Evolutionary conservation across 2,113 vertebrate genomes (phyloP), one percentile per base, ranked within the genome.

Genomic region (Delphinus delphis): DNA sequence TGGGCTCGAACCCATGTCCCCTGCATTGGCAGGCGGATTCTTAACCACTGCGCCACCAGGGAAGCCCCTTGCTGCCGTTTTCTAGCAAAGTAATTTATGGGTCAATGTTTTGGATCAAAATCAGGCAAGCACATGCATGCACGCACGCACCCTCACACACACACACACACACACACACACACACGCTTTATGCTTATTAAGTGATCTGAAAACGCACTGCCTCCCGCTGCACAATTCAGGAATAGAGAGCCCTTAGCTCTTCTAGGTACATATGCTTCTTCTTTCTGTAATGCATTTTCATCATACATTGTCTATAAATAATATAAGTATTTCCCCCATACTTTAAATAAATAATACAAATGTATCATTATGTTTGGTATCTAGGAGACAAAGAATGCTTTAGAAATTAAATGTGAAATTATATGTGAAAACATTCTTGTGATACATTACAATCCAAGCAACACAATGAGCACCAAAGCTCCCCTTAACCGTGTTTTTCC

Each of bases 91-190:
- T 28, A 79, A 93, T 58, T 80, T 87, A 20, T 50, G 4, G 36
- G 70, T 38, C 76, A 41, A 26, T 85, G 85, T 95, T 89, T 73
- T 8, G 25, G 65, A 80, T 92, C 17, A 88, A 70, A 93, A 92
- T 20, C 38, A 74, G 23, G 2, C 11, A 55, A 79, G n/a, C 2
- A 8, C 60, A 70, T 58, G 47, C 28, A 10, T 9, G 4, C 36
- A 3, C 47, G 9, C 36, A 33, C 13, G 1, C 2, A 3, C 9
- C 3, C 13, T 55, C 9, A 21, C 28, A 17, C 5, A 6, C 71
- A 10, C 17, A 8, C 2, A 3, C 9, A 2, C 13, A 63, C 7
- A 21, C 28, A 17, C 5, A 6, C 70, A n/a, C 33, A 50, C 28
- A 53, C 60, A 70, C 23, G 17, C 28, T 77, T 9, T 2, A 3